Conservation (phyloP, 2,888 invertebrate genomes). For the Endotricha flammealis region DNA sequence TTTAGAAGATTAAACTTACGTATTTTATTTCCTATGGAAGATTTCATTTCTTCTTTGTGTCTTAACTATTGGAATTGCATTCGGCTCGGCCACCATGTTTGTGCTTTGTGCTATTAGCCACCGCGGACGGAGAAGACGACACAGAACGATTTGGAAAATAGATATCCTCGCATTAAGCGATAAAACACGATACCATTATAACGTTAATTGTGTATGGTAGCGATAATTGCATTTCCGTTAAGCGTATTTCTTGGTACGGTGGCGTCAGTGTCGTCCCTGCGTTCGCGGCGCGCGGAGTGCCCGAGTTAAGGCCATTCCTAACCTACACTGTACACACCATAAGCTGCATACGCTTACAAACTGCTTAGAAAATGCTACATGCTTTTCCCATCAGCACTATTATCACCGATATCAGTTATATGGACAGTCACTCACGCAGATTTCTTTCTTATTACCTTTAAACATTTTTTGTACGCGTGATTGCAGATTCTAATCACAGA, state of each 20-base stretch:
- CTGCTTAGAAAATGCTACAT: slow-evolving; percentile 50
- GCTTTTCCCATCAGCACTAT: slow-evolving; percentile 38
- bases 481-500: slow-evolving; percentile 48
- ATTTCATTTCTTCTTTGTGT: slow-evolving; percentile 66
- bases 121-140: background rate
- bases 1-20: slow-evolving; percentile 60
- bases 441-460: slow-evolving; percentile 68
- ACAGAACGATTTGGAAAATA: no score
- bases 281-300: slow-evolving; percentile 22
- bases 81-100: slow-evolving; percentile 47
- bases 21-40: slow-evolving; percentile 74
- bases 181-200: background rate
- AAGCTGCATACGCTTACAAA: slow-evolving; percentile 32
- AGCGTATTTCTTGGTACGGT: background rate
- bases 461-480: slow-evolving; percentile 65
- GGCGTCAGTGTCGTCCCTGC: background rate
- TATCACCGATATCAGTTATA: slow-evolving; percentile 40
- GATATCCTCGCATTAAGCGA: no score
- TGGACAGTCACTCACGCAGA: slow-evolving; percentile 56
- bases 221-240: background rate
- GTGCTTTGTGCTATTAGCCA: slow-evolving; percentile 51
- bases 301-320: slow-evolving; percentile 53
- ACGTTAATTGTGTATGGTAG: background rate
- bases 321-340: slow-evolving; percentile 28
- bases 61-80: slow-evolving; percentile 64